These are phyloP conservation scores for Scortum barcoo DNA, from an alignment of 2,113 vertebrate species.

Conservation along the genomic window DNA sequence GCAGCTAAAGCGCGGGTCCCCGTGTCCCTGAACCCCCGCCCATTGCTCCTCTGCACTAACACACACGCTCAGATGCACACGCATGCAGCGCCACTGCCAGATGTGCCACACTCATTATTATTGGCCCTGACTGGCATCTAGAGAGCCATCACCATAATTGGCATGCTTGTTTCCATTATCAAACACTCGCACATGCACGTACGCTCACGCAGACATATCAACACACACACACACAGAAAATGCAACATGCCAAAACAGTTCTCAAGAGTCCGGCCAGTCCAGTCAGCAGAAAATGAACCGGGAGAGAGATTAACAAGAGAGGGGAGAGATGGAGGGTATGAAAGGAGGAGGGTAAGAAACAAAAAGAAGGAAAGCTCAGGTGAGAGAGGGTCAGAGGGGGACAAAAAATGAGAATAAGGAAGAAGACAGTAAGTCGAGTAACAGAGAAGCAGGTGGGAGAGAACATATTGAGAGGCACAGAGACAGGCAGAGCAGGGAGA, in stretches of 20 bases:
- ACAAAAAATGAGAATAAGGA: conserved; percentile 32
- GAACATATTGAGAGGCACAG: conserved; percentile 47
- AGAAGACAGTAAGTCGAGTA: conserved; percentile 29
- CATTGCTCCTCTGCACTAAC: neutral
- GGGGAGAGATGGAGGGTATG: neutral
- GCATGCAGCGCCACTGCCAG: conserved; percentile 44
- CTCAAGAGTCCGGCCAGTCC: conserved; percentile 42
- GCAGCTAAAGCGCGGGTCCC: neutral
- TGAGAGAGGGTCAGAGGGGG: conserved; percentile 4
- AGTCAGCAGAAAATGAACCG: conserved; percentile 58
- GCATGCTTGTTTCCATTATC: conserved; percentile 67
- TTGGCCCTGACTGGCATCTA: conserved; percentile 62
- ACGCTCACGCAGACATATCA: conserved; percentile 44
- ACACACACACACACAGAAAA: neutral
- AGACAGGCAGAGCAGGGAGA: conserved; percentile 33
- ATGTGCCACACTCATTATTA: conserved; percentile 69
- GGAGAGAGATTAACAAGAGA: conserved; percentile 12
- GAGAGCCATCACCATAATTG: conserved; percentile 67
- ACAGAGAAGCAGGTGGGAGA: conserved; percentile 46
- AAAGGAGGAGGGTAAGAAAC: conserved; percentile 2
- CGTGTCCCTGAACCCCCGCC: neutral
- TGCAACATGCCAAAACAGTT: conserved; percentile 46
- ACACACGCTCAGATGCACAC: conserved; percentile 18
- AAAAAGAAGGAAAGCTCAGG: neutral
- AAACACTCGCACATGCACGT: conserved; percentile 44